Percentiles rank a stretch among this genome's conserved stretches.
phyloP scores from a whole-genome alignment of 2,797 vertebrate genomes.

The Sebastes hopkinsi region DNA sequence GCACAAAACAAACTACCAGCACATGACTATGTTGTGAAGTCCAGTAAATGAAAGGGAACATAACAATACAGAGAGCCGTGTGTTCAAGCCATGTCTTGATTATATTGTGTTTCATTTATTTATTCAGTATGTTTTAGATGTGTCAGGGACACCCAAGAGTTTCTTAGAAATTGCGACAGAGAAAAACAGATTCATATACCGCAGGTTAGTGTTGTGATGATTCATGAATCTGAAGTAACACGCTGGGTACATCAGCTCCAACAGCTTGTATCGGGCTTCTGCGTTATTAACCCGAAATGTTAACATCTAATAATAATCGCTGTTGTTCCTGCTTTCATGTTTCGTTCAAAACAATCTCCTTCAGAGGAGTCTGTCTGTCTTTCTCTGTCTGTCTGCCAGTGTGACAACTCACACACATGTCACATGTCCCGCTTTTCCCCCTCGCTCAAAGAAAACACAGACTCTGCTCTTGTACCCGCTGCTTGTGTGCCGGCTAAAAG shows the following conservation, averaged over 20 bases:
- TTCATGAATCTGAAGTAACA: background rate
- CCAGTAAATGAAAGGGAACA: background rate
- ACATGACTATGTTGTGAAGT: background rate
- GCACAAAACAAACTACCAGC: background rate
- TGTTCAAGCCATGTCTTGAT: background rate
- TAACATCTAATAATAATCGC: slow-evolving; percentile 1
- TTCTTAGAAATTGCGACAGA: background rate
- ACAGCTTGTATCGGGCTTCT: background rate
- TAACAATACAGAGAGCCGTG: background rate
- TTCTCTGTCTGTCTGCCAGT: slow-evolving; percentile 2
- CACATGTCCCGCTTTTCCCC: slow-evolving; percentile 6
- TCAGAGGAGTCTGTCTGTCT: background rate
- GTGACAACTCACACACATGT: slow-evolving; percentile 13
- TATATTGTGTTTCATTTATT: slow-evolving; percentile 9
- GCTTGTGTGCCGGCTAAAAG: background rate
- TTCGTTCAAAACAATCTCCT: background rate
- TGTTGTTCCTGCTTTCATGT: background rate
- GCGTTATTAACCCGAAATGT: background rate
- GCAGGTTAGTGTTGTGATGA: background rate
- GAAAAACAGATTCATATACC: slow-evolving; percentile 5
- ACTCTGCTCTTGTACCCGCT: background rate
- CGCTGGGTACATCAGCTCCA: background rate
- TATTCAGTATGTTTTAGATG: slow-evolving; percentile 1
- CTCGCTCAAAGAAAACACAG: slow-evolving; percentile 32
- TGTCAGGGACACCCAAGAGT: slow-evolving; percentile 11